Evolutionary conservation across 2,888 invertebrate species (phyloP).

Genomic region (Caenorhabditis panamensis): DNA sequence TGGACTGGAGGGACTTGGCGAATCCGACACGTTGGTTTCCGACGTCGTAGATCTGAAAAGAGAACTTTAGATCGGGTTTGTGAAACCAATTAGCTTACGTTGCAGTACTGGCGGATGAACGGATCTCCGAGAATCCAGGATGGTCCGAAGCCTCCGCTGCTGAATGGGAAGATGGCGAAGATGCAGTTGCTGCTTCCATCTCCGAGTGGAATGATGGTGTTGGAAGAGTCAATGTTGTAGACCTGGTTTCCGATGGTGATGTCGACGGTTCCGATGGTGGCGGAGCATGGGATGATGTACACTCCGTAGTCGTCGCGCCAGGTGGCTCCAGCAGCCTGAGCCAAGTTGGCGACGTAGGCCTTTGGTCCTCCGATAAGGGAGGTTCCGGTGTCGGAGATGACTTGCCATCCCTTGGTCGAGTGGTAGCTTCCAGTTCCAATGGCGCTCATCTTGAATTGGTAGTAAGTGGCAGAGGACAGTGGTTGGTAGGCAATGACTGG

Average conservation of each 20-base stretch:
- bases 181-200: conserved; percentile 64
- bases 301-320: conserved; percentile 65
- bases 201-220: conserved; percentile 63
- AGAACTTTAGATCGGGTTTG: background rate
- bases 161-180: conserved; percentile 70
- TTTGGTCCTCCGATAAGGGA: conserved; percentile 70
- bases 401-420: conserved; percentile 66
- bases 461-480: conserved; percentile 74
- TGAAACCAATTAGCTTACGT: conserved; percentile 35
- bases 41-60: conserved; percentile 67
- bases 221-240: conserved; percentile 60
- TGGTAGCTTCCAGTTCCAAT: conserved; percentile 63
- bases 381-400: conserved; percentile 74
- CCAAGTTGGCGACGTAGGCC: conserved; percentile 57
- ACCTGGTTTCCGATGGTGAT: conserved; percentile 68
- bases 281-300: conserved; percentile 65
- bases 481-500: conserved; percentile 69
- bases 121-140: conserved; percentile 73
- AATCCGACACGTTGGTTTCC: conserved; percentile 70
- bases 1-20: conserved; percentile 67
- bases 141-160: conserved; percentile 68
- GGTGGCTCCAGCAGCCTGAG: conserved; percentile 64
- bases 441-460: conserved; percentile 72
- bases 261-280: conserved; percentile 62
- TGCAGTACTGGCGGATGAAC: conserved; percentile 71